These are phyloP conservation scores for Cetonia aurata DNA, from an alignment of 2,888 invertebrate genomes.

Conservation along the genomic window DNA sequence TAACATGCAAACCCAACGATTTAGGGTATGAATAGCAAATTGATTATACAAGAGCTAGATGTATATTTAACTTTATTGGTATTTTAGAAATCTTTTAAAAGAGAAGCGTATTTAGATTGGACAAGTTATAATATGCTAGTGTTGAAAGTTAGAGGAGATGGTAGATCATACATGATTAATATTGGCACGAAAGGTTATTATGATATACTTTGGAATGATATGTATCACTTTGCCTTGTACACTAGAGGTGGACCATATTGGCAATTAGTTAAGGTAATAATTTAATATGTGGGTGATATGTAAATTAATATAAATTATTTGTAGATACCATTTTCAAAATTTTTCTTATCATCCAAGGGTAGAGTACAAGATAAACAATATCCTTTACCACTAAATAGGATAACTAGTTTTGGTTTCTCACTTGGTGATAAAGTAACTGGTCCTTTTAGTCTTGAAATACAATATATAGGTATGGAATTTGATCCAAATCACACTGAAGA, in stretches of 20 bases:
- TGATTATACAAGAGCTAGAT: conserved; percentile 47
- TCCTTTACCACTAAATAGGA: conserved; percentile 71
- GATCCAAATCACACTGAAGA: conserved; percentile 86
- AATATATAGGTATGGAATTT: conserved; percentile 89
- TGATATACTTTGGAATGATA: conserved; percentile 92
- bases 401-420: conserved; percentile 86
- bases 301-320: conserved; percentile 59
- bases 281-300: neutral
- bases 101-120: conserved; percentile 82
- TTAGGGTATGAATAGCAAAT: conserved; percentile 69
- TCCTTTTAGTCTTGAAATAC: conserved; percentile 90
- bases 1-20: conserved; percentile 77
- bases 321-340: conserved; percentile 95
- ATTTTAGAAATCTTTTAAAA: conserved; percentile 84
- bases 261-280: conserved; percentile 87
- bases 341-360: conserved; percentile 85
- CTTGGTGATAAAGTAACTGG: conserved; percentile 85
- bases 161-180: conserved; percentile 89
- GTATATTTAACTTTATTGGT: conserved; percentile 22
- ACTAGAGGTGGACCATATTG: conserved; percentile 99
- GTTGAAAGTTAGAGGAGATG: conserved; percentile 92
- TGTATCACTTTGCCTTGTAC: conserved; percentile 86
- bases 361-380: conserved; percentile 86
- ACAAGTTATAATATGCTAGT: conserved; percentile 80
- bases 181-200: conserved; percentile 80